phyloP scores from a whole-genome alignment of 2,797 vertebrate genomes.

The Otus scops region DNA sequence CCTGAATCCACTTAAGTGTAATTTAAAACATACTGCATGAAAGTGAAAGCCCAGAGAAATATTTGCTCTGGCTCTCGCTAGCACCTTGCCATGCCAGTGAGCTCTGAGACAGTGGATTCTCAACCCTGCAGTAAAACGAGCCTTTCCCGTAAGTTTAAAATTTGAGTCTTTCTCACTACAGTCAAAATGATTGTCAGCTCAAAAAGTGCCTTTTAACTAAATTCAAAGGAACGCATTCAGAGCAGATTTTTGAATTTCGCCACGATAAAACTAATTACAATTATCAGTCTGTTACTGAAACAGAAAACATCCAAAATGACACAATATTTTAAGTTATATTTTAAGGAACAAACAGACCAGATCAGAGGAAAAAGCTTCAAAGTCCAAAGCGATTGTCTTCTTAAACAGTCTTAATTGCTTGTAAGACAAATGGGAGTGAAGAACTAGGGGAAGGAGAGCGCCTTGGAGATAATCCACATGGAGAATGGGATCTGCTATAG shows the following conservation, averaged over 20 bases:
- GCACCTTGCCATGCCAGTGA: neutral
- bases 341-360: neutral
- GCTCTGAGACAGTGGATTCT: constrained; percentile 18
- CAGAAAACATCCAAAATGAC: neutral
- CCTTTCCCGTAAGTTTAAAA: constrained; percentile 53
- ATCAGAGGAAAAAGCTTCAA: constrained; percentile 20
- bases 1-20: constrained; percentile 46
- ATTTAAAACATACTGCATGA: constrained; percentile 47
- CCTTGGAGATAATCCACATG: neutral
- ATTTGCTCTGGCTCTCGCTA: constrained; percentile 30
- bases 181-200: constrained; percentile 34
- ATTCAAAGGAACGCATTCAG: constrained; percentile 3
- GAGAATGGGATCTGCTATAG: neutral
- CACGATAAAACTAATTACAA: constrained; percentile 37
- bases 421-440: neutral
- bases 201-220: neutral
- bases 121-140: constrained; percentile 27
- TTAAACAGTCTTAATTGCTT: neutral
- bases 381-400: neutral
- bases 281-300: constrained; percentile 7
- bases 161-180: constrained; percentile 13
- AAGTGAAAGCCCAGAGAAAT: constrained; percentile 58
- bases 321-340: neutral
- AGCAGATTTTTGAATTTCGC: neutral
- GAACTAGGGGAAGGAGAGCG: neutral